Evolutionary conservation across 2,888 invertebrate species (phyloP).

Genomic region (Lacanobia wlatinum): DNA sequence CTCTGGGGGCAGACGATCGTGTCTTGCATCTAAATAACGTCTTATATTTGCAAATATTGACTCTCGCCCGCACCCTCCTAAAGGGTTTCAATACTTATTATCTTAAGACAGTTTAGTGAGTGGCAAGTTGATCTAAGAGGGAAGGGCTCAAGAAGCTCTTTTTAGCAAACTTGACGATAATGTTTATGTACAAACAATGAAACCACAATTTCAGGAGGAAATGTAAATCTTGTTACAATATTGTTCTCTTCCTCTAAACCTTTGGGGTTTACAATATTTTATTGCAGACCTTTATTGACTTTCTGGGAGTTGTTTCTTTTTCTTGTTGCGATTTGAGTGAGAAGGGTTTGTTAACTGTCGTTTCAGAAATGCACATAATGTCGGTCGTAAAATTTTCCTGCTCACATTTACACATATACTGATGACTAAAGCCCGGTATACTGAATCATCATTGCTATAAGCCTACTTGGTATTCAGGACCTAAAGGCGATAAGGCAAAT

Average conservation of each 20-base stretch:
- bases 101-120: slow-evolving; percentile 86
- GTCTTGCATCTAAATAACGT: slow-evolving; percentile 90
- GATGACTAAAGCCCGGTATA: slow-evolving; percentile 64
- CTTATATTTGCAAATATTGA: slow-evolving; percentile 90
- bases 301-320: slow-evolving; percentile 11
- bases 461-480: slow-evolving; percentile 83
- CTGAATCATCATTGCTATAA: slow-evolving; percentile 75
- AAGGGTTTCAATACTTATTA: slow-evolving; percentile 85
- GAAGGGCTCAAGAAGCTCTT: slow-evolving; percentile 68
- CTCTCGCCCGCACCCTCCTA: slow-evolving; percentile 86
- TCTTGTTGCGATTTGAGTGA: slow-evolving; percentile 14
- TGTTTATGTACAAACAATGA: slow-evolving; percentile 51
- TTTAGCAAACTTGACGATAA: slow-evolving; percentile 54
- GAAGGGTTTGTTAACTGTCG: slow-evolving; percentile 18
- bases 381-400: slow-evolving; percentile 47
- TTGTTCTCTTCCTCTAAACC: slow-evolving; percentile 3
- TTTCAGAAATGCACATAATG: slow-evolving; percentile 26
- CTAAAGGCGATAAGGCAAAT: slow-evolving; percentile 83
- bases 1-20: slow-evolving; percentile 83
- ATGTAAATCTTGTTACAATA: slow-evolving; percentile 38
- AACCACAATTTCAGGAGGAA: slow-evolving; percentile 41
- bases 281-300: slow-evolving; percentile 21
- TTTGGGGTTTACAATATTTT: slow-evolving; percentile 23
- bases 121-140: slow-evolving; percentile 79
- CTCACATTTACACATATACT: slow-evolving; percentile 40